Evolutionary conservation across 2,888 invertebrate genomes (phyloP).

Genomic region (Auanema sp.): DNA sequence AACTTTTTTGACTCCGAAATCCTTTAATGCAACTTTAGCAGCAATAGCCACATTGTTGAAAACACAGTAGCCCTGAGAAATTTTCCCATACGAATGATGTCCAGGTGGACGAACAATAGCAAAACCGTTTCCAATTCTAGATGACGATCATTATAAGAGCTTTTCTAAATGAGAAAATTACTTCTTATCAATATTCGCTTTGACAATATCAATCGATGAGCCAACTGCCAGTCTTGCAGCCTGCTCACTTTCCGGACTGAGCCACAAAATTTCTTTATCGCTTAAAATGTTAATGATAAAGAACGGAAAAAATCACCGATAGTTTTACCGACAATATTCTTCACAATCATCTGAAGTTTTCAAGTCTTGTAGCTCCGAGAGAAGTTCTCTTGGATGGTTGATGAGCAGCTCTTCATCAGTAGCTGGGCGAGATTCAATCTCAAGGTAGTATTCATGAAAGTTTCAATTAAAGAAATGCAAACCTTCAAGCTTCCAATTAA

Average conservation of each 20-base stretch:
- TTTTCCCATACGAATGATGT: slow-evolving; percentile 75
- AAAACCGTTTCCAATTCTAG: slow-evolving; percentile 75
- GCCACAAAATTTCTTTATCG: slow-evolving; percentile 48
- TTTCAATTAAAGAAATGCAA: neutral
- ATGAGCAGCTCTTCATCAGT: slow-evolving; percentile 44
- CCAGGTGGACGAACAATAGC: slow-evolving; percentile 95
- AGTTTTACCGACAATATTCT: slow-evolving; percentile 38
- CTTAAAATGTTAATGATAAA: slow-evolving; percentile 12
- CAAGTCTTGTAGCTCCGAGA: slow-evolving; percentile 34
- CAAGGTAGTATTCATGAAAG: neutral
- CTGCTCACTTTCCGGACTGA: slow-evolving; percentile 34
- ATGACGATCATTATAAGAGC: neutral
- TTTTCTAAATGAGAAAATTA: slow-evolving; percentile 2
- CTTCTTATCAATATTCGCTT: slow-evolving; percentile 36
- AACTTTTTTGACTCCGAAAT: slow-evolving; percentile 35
- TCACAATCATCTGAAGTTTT: slow-evolving; percentile 40
- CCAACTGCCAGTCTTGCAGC: slow-evolving; percentile 47
- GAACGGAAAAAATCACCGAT: neutral
- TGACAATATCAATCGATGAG: slow-evolving; percentile 43
- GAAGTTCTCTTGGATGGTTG: slow-evolving; percentile 37
- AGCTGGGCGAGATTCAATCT: slow-evolving; percentile 46
- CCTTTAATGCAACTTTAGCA: slow-evolving; percentile 73
- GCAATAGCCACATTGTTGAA: slow-evolving; percentile 97
- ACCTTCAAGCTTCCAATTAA: slow-evolving; percentile 37
- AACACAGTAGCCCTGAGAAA: slow-evolving; percentile 83